phyloP scores from a whole-genome alignment of 1,140 invertebrate genomes.

The fruit fly (Drosophila melanogaster) region DNA sequence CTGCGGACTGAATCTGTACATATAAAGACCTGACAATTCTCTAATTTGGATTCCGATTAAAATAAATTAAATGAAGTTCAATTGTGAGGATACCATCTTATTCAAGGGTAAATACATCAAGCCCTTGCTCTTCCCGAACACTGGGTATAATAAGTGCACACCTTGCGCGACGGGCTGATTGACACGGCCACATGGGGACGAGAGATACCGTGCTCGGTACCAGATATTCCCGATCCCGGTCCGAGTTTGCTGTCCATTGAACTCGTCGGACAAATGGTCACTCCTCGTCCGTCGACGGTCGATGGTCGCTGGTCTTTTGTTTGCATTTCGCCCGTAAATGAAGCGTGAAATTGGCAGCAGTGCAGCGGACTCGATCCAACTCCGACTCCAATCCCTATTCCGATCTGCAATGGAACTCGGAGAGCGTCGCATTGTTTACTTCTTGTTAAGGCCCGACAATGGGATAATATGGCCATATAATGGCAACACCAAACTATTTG shows the following conservation, averaged over 20 bases:
- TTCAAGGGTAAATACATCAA: background rate
- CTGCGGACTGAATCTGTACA: too few species aligned
- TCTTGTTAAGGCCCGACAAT: slow-evolving; percentile 76
- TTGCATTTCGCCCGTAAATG: slow-evolving; percentile 80
- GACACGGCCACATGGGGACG: slow-evolving; percentile 79
- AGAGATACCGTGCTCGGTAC: slow-evolving; percentile 28
- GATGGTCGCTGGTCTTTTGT: slow-evolving; percentile 58
- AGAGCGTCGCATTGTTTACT: slow-evolving; percentile 77
- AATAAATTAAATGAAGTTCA: too few species aligned
- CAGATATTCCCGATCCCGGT: slow-evolving; percentile 28
- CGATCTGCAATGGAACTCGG: slow-evolving; percentile 25
- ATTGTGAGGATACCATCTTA: too few species aligned
- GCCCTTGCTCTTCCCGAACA: background rate
- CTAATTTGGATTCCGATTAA: too few species aligned
- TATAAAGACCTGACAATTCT: too few species aligned
- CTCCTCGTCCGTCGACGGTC: slow-evolving; percentile 29
- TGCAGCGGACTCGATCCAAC: slow-evolving; percentile 63
- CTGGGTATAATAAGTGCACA: slow-evolving; percentile 62
- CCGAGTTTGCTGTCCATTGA: slow-evolving; percentile 63
- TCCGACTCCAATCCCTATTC: slow-evolving; percentile 8
- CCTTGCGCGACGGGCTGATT: slow-evolving; percentile 81
- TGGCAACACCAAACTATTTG: slow-evolving; percentile 82
- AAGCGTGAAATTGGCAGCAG: slow-evolving; percentile 83
- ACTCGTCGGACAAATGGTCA: slow-evolving; percentile 68
- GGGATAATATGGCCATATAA: slow-evolving; percentile 73